Evolutionary conservation across 2,797 vertebrate genomes (phyloP).

Genomic region (Parauchenoglanis punctatus): DNA sequence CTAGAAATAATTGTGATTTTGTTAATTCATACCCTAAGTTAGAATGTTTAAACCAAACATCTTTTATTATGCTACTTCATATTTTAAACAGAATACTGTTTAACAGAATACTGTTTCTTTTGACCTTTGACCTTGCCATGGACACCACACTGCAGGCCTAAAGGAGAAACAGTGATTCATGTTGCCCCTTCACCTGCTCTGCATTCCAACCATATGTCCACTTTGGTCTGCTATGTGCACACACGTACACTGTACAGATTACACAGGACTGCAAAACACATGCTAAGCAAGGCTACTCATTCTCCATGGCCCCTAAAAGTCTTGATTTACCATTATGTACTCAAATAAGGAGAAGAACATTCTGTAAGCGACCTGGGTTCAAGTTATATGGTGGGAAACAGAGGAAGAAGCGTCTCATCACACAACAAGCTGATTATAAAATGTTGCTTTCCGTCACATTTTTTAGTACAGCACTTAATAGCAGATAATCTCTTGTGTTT

Average conservation of each 20-base stretch:
- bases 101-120: neutral
- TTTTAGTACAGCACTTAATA: conserved; percentile 33
- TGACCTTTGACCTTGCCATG: conserved; percentile 38
- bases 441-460: conserved; percentile 42
- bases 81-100: neutral
- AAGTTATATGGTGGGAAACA: conserved; percentile 37
- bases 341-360: conserved; percentile 24
- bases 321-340: conserved; percentile 41
- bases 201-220: conserved; percentile 42
- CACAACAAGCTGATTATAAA: conserved; percentile 47
- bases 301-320: conserved; percentile 18
- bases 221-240: conserved; percentile 22
- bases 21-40: neutral
- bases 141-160: conserved; percentile 17
- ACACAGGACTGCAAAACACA: conserved; percentile 14
- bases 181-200: conserved; percentile 38
- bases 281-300: conserved; percentile 1
- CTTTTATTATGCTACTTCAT: neutral
- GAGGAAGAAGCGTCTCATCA: conserved; percentile 33
- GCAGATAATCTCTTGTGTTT: conserved; percentile 34
- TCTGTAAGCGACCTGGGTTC: conserved; percentile 35
- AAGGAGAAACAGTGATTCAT: conserved; percentile 37
- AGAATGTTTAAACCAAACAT: neutral
- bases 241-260: conserved; percentile 1
- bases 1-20: neutral